Base-by-base conservation (phyloP, 2,888 invertebrate genomes). In the Dryocosmus kuriphilus region DNA sequence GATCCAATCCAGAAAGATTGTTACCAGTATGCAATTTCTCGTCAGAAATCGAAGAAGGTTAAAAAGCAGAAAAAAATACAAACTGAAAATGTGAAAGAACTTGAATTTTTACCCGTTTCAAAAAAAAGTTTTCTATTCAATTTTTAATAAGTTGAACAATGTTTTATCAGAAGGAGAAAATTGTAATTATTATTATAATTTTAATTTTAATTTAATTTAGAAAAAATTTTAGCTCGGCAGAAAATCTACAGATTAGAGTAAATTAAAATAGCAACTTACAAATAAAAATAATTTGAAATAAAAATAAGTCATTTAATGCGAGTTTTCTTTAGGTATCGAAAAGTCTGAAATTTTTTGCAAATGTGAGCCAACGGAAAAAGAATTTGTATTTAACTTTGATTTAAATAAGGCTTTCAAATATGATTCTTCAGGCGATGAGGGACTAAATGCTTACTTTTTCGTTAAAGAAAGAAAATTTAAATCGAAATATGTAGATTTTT, bases 171-270 rank as follows among this genome's bases (percentile, higher is more conserved):
- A 94, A 85, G 93, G 93, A 67, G 92, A 90, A 78, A 90, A 92
- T 74, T n/a, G n/a, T n/a, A n/a, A n/a, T n/a, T n/a, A n/a, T n/a
- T n/a, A n/a, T n/a, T n/a, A n/a, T n/a, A n/a, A n/a, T n/a, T n/a
- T n/a, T n/a, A n/a, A n/a, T n/a, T n/a, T n/a, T n/a, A n/a, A n/a
- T 96, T 96, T 87, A 96, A 96, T 91, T 92, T 96, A 79, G 92
- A 96, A 83, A 94, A 94, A 87, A 93, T 95, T n/a, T n/a, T n/a
- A n/a, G 89, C 95, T 95, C 92, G 93, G 94, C 11, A 93, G 90
- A 67, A 89, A 82, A 75, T 60, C 89, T 41, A 87, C 78, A 7
- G 75, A 75, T 24, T 65, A 76, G 74, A 78, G 82, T 84, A 75
- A 51, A 62, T 22, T 19, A 19, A 7, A 35, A 32, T 61, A 55